These are phyloP conservation scores for Sander vitreus DNA, from an alignment of 2,113 vertebrate species.

Conservation along the genomic window DNA sequence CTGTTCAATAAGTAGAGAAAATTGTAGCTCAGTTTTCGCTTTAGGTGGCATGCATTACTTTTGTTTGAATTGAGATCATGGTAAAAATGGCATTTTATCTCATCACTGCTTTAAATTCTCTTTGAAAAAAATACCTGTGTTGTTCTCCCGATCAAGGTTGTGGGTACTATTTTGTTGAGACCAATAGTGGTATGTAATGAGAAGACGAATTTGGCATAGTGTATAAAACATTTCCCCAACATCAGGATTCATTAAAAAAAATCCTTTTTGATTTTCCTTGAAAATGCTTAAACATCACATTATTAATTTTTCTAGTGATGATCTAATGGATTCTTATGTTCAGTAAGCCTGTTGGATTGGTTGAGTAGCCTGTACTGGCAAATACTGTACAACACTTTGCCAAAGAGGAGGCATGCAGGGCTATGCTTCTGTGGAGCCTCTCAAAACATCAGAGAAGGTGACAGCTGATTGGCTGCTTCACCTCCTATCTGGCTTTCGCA, in stretches of 20 bases:
- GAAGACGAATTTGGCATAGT: background rate
- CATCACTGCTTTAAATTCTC: too few relatives aligned
- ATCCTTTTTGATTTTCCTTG: background rate
- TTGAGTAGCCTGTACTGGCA: constrained; percentile 4
- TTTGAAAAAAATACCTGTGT: too few relatives aligned
- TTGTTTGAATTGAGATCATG: background rate
- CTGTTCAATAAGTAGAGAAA: background rate
- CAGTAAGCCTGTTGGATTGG: background rate
- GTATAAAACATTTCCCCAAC: background rate
- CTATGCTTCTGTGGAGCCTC: constrained; percentile 27
- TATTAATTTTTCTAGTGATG: background rate
- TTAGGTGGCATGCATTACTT: background rate
- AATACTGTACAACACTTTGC: background rate
- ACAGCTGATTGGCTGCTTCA: constrained; percentile 65
- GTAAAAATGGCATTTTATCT: too few relatives aligned
- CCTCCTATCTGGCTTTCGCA: constrained; percentile 45
- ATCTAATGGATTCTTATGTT: background rate
- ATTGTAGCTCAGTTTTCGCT: background rate
- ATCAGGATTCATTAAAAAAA: background rate
- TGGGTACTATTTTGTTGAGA: background rate
- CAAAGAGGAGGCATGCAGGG: constrained; percentile 17
- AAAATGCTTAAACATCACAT: background rate
- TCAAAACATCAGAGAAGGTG: constrained; percentile 49
- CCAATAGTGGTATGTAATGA: background rate
- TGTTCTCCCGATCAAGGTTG: too few relatives aligned